phyloP scores from a whole-genome alignment of 2,113 vertebrate species.

The Motacilla tschutschensis region DNA sequence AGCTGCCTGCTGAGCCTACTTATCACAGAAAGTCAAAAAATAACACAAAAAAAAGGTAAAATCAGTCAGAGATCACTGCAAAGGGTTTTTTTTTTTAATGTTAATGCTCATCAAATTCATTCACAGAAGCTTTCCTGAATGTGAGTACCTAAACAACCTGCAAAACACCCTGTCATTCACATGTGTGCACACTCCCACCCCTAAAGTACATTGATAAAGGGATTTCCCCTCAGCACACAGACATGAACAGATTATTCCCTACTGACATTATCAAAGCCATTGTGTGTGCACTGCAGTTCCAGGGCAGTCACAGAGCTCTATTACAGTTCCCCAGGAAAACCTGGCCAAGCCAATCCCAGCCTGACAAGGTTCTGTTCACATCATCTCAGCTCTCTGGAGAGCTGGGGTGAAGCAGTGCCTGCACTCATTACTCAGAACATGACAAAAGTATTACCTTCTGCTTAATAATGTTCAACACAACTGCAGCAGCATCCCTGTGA shows the following conservation, averaged over 20 bases:
- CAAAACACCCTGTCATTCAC: not conserved
- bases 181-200: not conserved
- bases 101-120: not conserved
- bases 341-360: not conserved
- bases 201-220: not conserved
- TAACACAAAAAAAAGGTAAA: not conserved
- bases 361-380: not conserved
- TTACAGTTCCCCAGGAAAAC: not conserved
- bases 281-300: not conserved
- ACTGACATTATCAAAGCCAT: not conserved
- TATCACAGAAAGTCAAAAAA: not conserved
- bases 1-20: not conserved
- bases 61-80: not conserved
- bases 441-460: constrained; percentile 6
- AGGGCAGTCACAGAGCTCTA: not conserved
- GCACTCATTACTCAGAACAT: constrained; percentile 2
- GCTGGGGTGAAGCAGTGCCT: not conserved
- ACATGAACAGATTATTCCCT: not conserved
- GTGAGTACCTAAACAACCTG: not conserved
- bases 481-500: not conserved
- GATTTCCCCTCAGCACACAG: not conserved
- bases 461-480: constrained; percentile 24
- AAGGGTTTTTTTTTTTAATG: not conserved
- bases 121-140: not conserved
- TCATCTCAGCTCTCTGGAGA: not conserved